phyloP scores from a whole-genome alignment of 2,797 vertebrate genomes.

The Urocyon cinereoargenteus region DNA sequence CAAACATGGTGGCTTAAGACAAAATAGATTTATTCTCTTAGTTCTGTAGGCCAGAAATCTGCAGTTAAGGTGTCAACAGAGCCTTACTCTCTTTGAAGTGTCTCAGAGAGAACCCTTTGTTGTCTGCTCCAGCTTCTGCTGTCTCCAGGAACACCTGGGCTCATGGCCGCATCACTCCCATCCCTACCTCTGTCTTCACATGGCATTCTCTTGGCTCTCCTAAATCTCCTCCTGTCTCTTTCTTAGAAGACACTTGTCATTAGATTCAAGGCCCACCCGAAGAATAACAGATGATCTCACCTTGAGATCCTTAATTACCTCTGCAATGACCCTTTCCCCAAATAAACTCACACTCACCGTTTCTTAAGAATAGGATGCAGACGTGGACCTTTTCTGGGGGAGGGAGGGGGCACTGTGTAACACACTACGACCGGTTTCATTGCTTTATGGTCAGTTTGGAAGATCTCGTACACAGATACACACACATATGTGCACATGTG shows the following conservation, averaged over 20 bases:
- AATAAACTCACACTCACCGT: neutral
- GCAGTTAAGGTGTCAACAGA: neutral
- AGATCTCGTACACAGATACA: neutral
- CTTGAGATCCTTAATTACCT: neutral
- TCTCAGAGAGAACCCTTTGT: neutral
- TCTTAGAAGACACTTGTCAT: neutral
- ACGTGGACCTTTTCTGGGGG: neutral
- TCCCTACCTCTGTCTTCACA: neutral
- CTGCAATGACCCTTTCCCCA: neutral
- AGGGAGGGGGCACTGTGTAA: neutral
- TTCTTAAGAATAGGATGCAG: neutral
- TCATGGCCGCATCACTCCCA: accelerated
- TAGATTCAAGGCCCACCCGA: neutral
- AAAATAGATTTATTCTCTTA: neutral
- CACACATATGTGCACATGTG: too few species aligned
- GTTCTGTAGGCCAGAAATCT: neutral
- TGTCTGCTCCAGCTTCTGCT: too few species aligned
- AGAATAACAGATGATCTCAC: neutral
- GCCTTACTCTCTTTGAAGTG: accelerated
- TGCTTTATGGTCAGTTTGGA: neutral
- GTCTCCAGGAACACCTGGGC: neutral
- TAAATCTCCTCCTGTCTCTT: neutral
- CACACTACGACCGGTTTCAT: neutral
- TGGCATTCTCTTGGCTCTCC: neutral
- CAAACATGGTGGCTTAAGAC: neutral